Evolutionary conservation across 2,113 vertebrate genomes (phyloP).

Genomic region (Ochotona princeps): DNA sequence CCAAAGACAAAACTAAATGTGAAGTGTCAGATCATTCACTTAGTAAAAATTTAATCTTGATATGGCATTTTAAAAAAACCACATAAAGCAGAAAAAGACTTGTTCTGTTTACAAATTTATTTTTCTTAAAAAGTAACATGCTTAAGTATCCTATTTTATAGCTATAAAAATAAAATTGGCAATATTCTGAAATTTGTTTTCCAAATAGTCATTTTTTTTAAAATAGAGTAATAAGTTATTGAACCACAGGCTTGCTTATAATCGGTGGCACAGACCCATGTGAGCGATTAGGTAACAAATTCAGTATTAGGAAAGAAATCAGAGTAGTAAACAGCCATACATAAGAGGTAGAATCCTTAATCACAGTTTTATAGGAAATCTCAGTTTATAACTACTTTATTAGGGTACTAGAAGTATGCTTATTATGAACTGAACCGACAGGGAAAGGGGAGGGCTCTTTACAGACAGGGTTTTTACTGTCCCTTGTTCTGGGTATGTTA

Average conservation of each 20-base stretch:
- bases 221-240: conserved; percentile 25
- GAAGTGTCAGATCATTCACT: conserved; percentile 16
- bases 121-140: conserved; percentile 44
- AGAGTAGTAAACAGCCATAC: conserved; percentile 59
- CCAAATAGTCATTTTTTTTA: conserved; percentile 31
- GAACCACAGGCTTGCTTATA: conserved; percentile 49
- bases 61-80: conserved; percentile 20
- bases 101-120: conserved; percentile 41
- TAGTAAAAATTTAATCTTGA: conserved; percentile 48
- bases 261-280: conserved; percentile 49
- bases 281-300: conserved; percentile 45
- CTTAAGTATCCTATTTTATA: conserved; percentile 28
- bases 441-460: background rate
- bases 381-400: conserved; percentile 60
- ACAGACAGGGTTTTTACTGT: background rate
- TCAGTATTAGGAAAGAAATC: conserved; percentile 61
- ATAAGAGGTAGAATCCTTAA: conserved; percentile 84
- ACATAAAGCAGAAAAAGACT: conserved; percentile 44
- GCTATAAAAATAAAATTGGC: conserved; percentile 73
- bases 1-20: background rate
- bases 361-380: conserved; percentile 79
- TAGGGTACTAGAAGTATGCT: background rate
- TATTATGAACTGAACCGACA: conserved; percentile 25
- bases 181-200: conserved; percentile 54
- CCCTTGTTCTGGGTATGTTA: conserved; percentile 29